These are phyloP conservation scores for Drosophila melanosoma DNA, from an alignment of 2,888 invertebrate genomes.

Conservation along the genomic window DNA sequence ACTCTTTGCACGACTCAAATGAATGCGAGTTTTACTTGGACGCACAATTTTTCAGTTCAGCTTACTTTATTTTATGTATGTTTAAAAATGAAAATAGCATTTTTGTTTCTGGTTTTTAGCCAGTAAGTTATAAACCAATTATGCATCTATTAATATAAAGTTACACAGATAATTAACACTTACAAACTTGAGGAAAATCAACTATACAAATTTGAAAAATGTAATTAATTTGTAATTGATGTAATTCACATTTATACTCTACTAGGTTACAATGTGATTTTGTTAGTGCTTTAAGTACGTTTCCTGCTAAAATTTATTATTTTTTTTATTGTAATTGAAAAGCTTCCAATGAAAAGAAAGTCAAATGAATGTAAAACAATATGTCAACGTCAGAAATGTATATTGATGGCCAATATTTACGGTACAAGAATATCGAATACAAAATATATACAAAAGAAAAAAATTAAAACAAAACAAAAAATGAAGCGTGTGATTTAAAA, in stretches of 20 bases:
- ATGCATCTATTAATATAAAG: slow-evolving; percentile 21
- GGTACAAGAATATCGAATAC: slow-evolving; percentile 44
- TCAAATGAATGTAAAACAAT: slow-evolving; percentile 31
- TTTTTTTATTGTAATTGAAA: slow-evolving; percentile 26
- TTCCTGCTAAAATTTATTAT: slow-evolving; percentile 50
- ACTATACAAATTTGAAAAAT: slow-evolving; percentile 30
- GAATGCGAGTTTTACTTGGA: slow-evolving; percentile 5
- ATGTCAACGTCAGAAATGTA: slow-evolving; percentile 39
- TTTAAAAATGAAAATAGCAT: not conserved
- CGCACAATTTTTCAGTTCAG: slow-evolving; percentile 30
- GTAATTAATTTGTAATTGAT: slow-evolving; percentile 35
- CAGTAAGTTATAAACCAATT: slow-evolving; percentile 7
- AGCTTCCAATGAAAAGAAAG: slow-evolving; percentile 51
- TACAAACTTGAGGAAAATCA: slow-evolving; percentile 8
- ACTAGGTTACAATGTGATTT: slow-evolving; percentile 76
- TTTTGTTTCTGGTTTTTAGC: slow-evolving; percentile 10
- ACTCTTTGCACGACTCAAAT: slow-evolving; percentile 1
- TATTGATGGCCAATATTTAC: slow-evolving; percentile 50
- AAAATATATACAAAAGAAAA: slow-evolving; percentile 55
- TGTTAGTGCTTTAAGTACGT: slow-evolving; percentile 74
- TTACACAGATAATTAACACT: slow-evolving; percentile 6
- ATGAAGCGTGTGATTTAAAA: slow-evolving; percentile 62
- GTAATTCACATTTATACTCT: slow-evolving; percentile 56
- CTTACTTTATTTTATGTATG: not conserved
- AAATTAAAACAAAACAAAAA: not conserved